Evolutionary conservation across 2,888 invertebrate genomes (phyloP), one percentile per base, ranked within the genome.

Genomic region (Diaperis boleti): DNA sequence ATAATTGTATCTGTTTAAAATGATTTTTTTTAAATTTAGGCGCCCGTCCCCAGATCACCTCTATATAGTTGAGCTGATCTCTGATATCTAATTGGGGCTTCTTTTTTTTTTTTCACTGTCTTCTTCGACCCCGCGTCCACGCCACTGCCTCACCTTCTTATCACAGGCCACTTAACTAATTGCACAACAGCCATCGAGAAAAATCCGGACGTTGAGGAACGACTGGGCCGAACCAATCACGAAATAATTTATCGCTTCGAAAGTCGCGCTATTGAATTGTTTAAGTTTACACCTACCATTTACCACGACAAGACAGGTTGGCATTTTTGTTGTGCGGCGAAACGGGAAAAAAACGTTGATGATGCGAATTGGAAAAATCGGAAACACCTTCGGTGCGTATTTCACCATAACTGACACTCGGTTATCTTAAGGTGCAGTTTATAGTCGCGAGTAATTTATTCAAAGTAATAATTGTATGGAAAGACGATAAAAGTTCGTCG

Each of bases 111-210:
- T n/a, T n/a, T n/a, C n/a, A n/a, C n/a, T n/a, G n/a, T n/a, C n/a
- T n/a, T n/a, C n/a, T n/a, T n/a, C n/a, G n/a, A n/a, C n/a, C n/a
- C n/a, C n/a, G n/a, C n/a, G n/a, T n/a, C n/a, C n/a, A n/a, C n/a
- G n/a, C n/a, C n/a, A n/a, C n/a, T n/a, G n/a, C n/a, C n/a, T n/a
- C n/a, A 22, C 49, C 26, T 63, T 60, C 59, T 64, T 64, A 64
- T 64, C 64, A 64, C n/a, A 41, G 47, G 55, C 49, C 41, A 63
- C 54, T 63, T 63, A 64, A 64, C 59, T 59, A 61, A 61, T 61
- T 61, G 61, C 47, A 26, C 54, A 52, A 26, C 54, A 33, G 2
- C 33, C 5, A 22, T 22, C 22, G 22, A 13, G 11, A 33, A 33
- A 33, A 33, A 33, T 11, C 2, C 13, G n/a, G 31, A 37, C 35